phyloP scores from a whole-genome alignment of 1,140 invertebrate genomes.

The Stratiolaelaps scimitus region DNA sequence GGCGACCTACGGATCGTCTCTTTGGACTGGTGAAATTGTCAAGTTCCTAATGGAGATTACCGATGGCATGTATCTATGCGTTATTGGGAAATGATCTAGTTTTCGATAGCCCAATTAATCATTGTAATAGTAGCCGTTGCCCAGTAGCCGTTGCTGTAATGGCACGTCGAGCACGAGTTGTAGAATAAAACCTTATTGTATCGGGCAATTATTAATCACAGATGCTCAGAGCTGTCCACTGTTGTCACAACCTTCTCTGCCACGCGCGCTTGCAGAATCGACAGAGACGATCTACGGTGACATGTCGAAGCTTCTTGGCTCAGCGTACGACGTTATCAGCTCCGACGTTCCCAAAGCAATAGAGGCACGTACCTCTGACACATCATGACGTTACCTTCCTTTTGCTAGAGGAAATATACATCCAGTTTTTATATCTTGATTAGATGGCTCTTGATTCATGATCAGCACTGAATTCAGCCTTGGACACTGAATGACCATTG shows the following conservation, averaged over 20 bases:
- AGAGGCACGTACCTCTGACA: not conserved
- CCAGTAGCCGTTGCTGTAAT: no score
- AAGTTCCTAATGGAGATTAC: not conserved
- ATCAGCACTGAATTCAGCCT: no score
- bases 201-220: no score
- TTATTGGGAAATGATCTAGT: no score
- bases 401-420: not conserved
- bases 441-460: no score
- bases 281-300: not conserved
- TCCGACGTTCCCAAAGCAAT: not conserved
- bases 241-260: no score
- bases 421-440: not conserved
- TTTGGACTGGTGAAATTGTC: slow-evolving; percentile 11
- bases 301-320: slow-evolving; percentile 4
- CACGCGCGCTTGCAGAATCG: not conserved
- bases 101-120: no score
- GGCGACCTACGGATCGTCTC: not conserved
- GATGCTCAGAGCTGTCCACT: no score
- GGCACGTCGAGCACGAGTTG: no score
- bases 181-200: no score
- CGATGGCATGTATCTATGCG: not conserved
- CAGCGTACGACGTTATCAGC: not conserved
- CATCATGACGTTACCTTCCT: not conserved
- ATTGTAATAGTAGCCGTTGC: no score
- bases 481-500: no score